These are phyloP conservation scores for Timema cristinae DNA, from an alignment of 2,888 invertebrate genomes.

Conservation along the genomic window DNA sequence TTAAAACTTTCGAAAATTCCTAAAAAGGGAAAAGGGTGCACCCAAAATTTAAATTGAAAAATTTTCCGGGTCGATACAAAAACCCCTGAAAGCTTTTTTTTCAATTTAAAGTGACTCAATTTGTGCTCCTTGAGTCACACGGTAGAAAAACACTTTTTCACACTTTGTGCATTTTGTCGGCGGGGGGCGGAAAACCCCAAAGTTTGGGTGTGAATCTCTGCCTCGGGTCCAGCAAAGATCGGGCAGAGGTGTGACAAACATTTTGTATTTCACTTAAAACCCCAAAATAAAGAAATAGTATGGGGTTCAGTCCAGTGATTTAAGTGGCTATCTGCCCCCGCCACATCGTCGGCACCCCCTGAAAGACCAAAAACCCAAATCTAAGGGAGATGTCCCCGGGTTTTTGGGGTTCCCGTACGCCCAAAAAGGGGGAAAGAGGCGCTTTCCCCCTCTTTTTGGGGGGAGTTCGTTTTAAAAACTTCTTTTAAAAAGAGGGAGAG, in stretches of 20 bases:
- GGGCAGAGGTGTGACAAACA: background rate
- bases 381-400: constrained; percentile 2
- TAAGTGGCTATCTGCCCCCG: constrained; percentile 1
- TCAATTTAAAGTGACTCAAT: background rate
- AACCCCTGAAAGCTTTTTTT: constrained; percentile 8
- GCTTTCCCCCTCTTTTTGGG: constrained; percentile 17
- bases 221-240: background rate
- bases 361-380: constrained; percentile 4
- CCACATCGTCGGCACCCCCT: constrained; percentile 9
- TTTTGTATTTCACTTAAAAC: constrained; percentile 3
- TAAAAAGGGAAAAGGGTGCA: too few species aligned
- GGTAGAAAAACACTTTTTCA: constrained; percentile 8
- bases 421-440: constrained; percentile 9
- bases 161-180: constrained; percentile 12
- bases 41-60: too few species aligned
- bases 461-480: constrained; percentile 6
- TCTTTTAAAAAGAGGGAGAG: constrained; percentile 11
- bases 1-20: too few species aligned
- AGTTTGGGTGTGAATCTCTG: background rate
- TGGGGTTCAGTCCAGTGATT: constrained; percentile 8
- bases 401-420: constrained; percentile 1
- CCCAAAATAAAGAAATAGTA: background rate
- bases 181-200: constrained; percentile 5
- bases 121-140: constrained; percentile 10
- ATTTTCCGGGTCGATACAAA: too few species aligned